phyloP scores from a whole-genome alignment of 2,888 invertebrate species.

The Julus scanicus region DNA sequence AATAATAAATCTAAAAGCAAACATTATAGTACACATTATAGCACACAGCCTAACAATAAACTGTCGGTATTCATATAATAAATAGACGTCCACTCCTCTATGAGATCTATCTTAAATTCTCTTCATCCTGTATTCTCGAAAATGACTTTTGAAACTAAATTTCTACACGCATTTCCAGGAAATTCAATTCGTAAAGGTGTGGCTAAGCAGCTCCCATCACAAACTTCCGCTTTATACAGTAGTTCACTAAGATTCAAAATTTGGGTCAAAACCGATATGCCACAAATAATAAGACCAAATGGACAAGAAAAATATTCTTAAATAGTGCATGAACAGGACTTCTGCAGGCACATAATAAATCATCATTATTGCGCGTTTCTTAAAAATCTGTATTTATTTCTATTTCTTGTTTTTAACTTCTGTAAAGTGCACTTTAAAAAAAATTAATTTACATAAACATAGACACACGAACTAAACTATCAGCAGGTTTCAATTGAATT shows the following conservation, averaged over 20 bases:
- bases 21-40: neutral
- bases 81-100: neutral
- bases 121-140: conserved; percentile 1
- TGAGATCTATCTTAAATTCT: neutral
- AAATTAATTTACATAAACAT: too few relatives aligned
- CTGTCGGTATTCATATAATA: neutral
- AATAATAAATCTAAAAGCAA: neutral
- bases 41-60: neutral
- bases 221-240: too few relatives aligned
- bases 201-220: conserved; percentile 1
- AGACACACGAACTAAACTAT: too few relatives aligned
- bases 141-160: neutral
- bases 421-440: too few relatives aligned
- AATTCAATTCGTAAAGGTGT: neutral
- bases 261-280: neutral
- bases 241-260: neutral
- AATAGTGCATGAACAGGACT: too few relatives aligned
- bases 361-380: too few relatives aligned
- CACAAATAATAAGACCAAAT: too few relatives aligned
- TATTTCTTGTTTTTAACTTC: too few relatives aligned
- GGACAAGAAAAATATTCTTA: too few relatives aligned
- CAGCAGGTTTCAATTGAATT: too few relatives aligned
- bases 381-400: too few relatives aligned
- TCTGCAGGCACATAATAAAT: too few relatives aligned
- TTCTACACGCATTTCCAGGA: neutral